Evolutionary conservation across 2,797 vertebrate genomes (phyloP).

Genomic region (Enteromius mattozi): DNA sequence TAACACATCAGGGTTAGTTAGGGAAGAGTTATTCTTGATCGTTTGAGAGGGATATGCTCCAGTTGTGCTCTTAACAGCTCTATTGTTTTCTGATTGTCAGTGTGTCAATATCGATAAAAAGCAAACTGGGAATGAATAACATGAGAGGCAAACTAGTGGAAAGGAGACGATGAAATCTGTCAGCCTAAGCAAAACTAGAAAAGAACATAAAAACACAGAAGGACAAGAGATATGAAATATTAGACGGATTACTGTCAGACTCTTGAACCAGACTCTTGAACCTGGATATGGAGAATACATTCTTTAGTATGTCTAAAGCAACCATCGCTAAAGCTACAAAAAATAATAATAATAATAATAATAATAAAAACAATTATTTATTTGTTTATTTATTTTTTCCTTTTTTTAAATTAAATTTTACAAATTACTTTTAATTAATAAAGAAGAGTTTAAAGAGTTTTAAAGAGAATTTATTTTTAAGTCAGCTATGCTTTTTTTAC

Average conservation of each 20-base stretch:
- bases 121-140: background rate
- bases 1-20: background rate
- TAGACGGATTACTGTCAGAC: background rate
- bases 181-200: background rate
- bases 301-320: background rate
- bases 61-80: background rate
- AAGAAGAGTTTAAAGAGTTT: too few species aligned
- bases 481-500: too few species aligned
- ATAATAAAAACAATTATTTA: background rate
- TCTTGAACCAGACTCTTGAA: background rate
- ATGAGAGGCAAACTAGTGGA: constrained; percentile 1
- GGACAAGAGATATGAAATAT: background rate
- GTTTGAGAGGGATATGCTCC: background rate
- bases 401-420: background rate
- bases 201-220: constrained; percentile 4
- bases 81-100: constrained; percentile 15
- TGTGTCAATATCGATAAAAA: constrained; percentile 14
- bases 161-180: background rate
- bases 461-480: too few species aligned
- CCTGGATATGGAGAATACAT: background rate
- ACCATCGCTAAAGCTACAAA: too few species aligned
- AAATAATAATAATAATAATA: background rate
- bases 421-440: background rate
- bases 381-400: too few species aligned
- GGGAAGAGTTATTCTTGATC: constrained; percentile 4